Percentiles rank a stretch among this genome's conserved stretches.
These are phyloP conservation scores for Acanthoscelides obtectus DNA, from an alignment of 2,888 invertebrate species.

Conservation along the genomic window DNA sequence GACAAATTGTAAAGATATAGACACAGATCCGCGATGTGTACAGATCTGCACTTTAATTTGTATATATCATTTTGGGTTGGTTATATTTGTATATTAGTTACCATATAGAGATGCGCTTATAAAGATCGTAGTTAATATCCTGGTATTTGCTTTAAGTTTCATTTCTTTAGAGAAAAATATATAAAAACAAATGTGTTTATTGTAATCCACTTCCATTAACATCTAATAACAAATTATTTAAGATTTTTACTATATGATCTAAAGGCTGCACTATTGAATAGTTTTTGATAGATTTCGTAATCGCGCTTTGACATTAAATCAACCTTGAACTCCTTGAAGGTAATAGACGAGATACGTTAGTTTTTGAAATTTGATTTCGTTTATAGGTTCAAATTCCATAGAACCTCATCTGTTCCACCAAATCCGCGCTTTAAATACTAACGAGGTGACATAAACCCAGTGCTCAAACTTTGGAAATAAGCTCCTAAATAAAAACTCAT, in stretches of 20 bases:
- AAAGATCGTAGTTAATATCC: slow-evolving; percentile 22
- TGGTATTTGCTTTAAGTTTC: slow-evolving; percentile 17
- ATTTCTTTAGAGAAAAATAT: slow-evolving; percentile 17
- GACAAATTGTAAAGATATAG: too few relatives aligned
- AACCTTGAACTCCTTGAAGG: not conserved
- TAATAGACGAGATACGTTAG: too few relatives aligned
- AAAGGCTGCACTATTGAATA: slow-evolving; percentile 44
- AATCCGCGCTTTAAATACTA: too few relatives aligned
- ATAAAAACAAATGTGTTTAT: slow-evolving; percentile 15
- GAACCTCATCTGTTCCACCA: too few relatives aligned
- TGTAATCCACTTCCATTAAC: slow-evolving; percentile 31
- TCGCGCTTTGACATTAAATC: slow-evolving; percentile 1
- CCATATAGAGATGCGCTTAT: slow-evolving; percentile 37
- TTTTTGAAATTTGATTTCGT: too few relatives aligned
- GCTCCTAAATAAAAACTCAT: too few relatives aligned
- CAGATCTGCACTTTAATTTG: slow-evolving; percentile 11
- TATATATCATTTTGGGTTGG: slow-evolving; percentile 34
- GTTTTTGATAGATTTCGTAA: too few relatives aligned
- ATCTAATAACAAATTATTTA: slow-evolving; percentile 33
- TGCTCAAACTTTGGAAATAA: too few relatives aligned
- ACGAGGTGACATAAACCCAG: too few relatives aligned
- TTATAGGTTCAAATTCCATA: too few relatives aligned
- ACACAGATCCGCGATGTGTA: not conserved
- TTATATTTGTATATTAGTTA: slow-evolving; percentile 39
- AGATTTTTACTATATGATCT: slow-evolving; percentile 40